Evolutionary conservation across 2,888 invertebrate species (phyloP), one percentile per base, ranked within the genome.

Genomic region (Frankliniella fusca): DNA sequence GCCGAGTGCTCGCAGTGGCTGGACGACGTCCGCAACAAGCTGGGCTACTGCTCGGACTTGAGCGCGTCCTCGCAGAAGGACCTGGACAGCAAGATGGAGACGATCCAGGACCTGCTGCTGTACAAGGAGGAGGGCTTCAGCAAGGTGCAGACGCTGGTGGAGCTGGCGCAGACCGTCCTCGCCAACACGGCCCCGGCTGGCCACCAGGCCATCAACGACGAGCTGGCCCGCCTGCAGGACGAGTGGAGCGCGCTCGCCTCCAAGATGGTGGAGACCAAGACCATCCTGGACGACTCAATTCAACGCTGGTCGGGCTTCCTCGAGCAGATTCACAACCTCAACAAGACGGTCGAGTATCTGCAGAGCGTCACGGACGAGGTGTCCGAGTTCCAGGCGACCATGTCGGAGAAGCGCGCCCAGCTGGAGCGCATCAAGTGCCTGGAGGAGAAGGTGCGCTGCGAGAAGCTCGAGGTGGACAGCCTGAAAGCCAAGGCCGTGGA

Each of bases 111-210:
- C 87, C 89, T 98, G 80, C 89, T 96, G 80, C 89, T 97, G n/a
- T 93, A 94, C 84, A 98, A 97, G 88, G 98, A 98, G 85, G 96
- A 96, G 89, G 97, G 97, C 7, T 96, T 96, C 85, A 92, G 93
- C 0, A 94, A 94, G 88, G 94, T 97, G 50, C 96, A 98, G 87
- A 92, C 93, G 81, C 92, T 96, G 79, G 94, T 97, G n/a, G 97
- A 97, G 86, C 88, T 95, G 85, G 97, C 97, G 0, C 98, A 98
- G 88, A 93, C 92, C 85, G 95, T 97, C 0, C 89, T 97, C 86
- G 95, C 95, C 0, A 97, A 97, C 86, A 97, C 98, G 0, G 95
- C 97, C 0, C 94, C 95, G 0, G 90, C 92, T 61, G 98, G 98
- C 0, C 97, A 98, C 85, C 93, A 94, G 85, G 91, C 93, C 49